Evolutionary conservation across 2,888 invertebrate genomes (phyloP).

Genomic region (Nyleta sp.): DNA sequence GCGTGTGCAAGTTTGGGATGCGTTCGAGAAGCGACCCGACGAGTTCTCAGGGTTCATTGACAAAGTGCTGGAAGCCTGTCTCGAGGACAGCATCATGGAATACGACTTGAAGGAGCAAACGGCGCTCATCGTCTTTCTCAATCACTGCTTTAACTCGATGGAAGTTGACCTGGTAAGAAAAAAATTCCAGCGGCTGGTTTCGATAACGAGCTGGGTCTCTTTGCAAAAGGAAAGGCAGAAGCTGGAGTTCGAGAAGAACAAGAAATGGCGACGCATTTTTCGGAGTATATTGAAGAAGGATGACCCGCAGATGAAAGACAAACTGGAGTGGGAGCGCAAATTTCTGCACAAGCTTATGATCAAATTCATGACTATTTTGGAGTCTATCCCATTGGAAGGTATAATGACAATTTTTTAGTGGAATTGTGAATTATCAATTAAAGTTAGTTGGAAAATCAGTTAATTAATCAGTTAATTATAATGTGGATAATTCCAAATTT

Average conservation of each 20-base stretch:
- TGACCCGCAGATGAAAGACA: conserved; percentile 87
- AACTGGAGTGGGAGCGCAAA: conserved; percentile 92
- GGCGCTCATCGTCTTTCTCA: conserved; percentile 94
- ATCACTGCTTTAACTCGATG: conserved; percentile 99
- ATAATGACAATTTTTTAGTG: conserved; percentile 68
- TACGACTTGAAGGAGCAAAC: conserved; percentile 89
- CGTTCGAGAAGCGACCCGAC: conserved; percentile 90
- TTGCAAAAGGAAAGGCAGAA: conserved; percentile 93
- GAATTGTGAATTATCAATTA: too few species aligned
- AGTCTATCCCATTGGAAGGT: conserved; percentile 87
- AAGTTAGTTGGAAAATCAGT: too few species aligned
- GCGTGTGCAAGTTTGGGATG: conserved; percentile 97
- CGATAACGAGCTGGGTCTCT: conserved; percentile 96
- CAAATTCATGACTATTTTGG: conserved; percentile 92
- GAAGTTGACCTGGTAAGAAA: conserved; percentile 97
- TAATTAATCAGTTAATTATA: too few species aligned
- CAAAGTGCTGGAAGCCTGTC: conserved; percentile 89
- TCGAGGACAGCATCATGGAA: conserved; percentile 85
- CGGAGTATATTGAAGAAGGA: conserved; percentile 94
- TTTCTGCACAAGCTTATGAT: conserved; percentile 94
- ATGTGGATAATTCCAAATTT: neutral
- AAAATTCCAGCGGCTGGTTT: conserved; percentile 80
- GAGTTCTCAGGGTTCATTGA: conserved; percentile 93
- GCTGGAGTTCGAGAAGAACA: conserved; percentile 92
- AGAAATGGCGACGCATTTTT: conserved; percentile 97